phyloP scores from a whole-genome alignment of 2,888 invertebrate genomes.

The Diogma glabrata region DNA sequence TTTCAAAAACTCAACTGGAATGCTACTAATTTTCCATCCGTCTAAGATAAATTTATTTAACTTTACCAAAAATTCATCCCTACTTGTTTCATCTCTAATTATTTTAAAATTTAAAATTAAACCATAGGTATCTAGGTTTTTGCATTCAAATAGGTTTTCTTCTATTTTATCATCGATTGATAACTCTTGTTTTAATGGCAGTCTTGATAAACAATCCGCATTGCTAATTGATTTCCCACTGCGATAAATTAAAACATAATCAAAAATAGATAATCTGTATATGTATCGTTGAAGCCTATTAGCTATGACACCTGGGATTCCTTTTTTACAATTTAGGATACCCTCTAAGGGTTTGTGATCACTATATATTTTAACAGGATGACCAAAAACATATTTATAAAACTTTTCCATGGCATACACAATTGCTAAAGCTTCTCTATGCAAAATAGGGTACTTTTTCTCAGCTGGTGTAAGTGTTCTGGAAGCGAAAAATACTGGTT shows the following conservation, averaged over 20 bases:
- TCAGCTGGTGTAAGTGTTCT: conserved; percentile 10
- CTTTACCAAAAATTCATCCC: background rate
- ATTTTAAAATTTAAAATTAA: too few relatives aligned
- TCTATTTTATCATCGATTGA: background rate
- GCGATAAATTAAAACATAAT: conserved; percentile 21
- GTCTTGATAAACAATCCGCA: conserved; percentile 17
- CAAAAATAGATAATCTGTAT: conserved; percentile 22
- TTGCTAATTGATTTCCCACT: conserved; percentile 22
- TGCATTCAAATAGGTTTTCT: background rate
- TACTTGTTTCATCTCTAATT: too few relatives aligned
- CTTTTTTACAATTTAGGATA: background rate
- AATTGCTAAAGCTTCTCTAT: background rate
- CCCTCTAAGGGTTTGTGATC: background rate
- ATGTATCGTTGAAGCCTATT: conserved; percentile 18
- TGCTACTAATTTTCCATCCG: background rate
- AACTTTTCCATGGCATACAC: background rate
- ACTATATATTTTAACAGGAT: background rate
- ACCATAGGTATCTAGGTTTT: background rate
- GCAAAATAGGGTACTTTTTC: background rate
- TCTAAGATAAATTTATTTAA: background rate
- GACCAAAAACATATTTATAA: background rate
- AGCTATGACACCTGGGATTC: background rate
- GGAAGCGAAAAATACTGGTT: background rate
- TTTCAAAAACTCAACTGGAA: background rate
- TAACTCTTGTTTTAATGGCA: conserved; percentile 11